These are phyloP conservation scores for Pocillopora verrucosa DNA, from an alignment of 64 coral and sea anemone species.

Conservation along the genomic window DNA sequence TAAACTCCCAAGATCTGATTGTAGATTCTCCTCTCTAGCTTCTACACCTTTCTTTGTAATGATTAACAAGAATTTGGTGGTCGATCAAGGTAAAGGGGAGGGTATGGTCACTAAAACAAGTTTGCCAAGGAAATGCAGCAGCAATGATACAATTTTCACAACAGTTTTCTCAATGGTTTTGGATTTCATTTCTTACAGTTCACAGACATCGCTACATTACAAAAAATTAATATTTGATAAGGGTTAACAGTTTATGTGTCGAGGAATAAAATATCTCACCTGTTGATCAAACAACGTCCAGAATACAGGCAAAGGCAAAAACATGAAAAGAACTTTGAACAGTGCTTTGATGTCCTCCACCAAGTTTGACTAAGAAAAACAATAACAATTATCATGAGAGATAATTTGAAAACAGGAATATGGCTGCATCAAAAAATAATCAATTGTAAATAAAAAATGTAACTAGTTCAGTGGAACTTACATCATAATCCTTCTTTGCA, in stretches of 20 bases:
- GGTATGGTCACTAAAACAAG: too few relatives aligned
- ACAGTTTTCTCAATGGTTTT: too few relatives aligned
- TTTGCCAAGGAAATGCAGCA: too few relatives aligned
- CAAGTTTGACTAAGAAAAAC: constrained; percentile 71
- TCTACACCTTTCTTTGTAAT: neutral
- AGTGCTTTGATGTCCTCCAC: constrained; percentile 90
- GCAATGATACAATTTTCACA: too few relatives aligned
- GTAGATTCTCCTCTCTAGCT: neutral
- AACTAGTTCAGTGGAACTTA: constrained; percentile 12
- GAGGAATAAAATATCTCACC: constrained; percentile 25
- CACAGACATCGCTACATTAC: too few relatives aligned
- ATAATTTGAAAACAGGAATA: neutral
- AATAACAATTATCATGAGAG: neutral
- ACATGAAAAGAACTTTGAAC: constrained; percentile 96
- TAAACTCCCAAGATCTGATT: too few relatives aligned
- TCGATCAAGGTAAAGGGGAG: too few relatives aligned
- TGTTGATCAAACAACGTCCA: constrained; percentile 99
- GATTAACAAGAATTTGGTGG: too few relatives aligned
- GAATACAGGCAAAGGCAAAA: constrained; percentile 91
- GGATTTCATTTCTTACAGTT: too few relatives aligned
- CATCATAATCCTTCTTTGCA: constrained; percentile 92
- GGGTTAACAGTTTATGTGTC: neutral
- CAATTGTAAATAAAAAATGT: neutral
- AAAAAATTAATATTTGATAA: too few relatives aligned
- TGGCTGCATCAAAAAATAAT: neutral